A percentile compares a stretch with the other conserved stretches of the same genome.
Evolutionary conservation across 2,113 vertebrate genomes (phyloP).

Genomic region (Paradisaea rubra): DNA sequence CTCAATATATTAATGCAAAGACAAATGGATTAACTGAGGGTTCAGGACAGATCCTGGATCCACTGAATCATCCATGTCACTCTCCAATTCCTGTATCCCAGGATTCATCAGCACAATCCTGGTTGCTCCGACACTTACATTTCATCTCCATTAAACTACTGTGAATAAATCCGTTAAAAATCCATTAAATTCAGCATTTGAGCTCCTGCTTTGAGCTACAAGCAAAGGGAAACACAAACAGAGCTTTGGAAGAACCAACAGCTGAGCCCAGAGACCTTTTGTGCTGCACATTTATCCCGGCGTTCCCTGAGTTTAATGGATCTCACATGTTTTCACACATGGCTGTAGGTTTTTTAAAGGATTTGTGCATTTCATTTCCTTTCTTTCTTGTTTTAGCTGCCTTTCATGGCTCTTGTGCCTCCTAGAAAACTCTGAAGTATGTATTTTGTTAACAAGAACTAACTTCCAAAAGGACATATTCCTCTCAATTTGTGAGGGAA

Average conservation of each 20-base stretch:
- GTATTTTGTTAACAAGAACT: not conserved
- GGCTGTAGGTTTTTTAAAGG: not conserved
- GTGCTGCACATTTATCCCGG: not conserved
- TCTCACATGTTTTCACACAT: not conserved
- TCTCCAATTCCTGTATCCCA: not conserved
- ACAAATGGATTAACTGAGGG: not conserved
- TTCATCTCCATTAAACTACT: not conserved
- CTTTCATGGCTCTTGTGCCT: not conserved
- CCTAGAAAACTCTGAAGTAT: not conserved
- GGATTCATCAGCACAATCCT: not conserved
- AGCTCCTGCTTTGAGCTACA: not conserved
- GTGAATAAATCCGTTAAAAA: not conserved
- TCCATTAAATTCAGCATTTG: not conserved
- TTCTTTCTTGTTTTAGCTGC: not conserved
- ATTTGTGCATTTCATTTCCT: not conserved
- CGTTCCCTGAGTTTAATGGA: not conserved
- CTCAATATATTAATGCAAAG: fast-evolving
- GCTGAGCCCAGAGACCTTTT: not conserved
- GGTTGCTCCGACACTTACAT: fast-evolving
- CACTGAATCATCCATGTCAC: fast-evolving
- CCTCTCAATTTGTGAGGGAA: not conserved
- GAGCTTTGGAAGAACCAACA: not conserved
- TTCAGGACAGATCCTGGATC: not conserved
- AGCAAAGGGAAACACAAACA: not conserved
- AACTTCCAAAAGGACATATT: not conserved